Percentiles rank a stretch among this genome's conserved stretches.
Evolutionary conservation across 2,797 vertebrate species (phyloP).

Genomic region (Micrastur ruficollis): DNA sequence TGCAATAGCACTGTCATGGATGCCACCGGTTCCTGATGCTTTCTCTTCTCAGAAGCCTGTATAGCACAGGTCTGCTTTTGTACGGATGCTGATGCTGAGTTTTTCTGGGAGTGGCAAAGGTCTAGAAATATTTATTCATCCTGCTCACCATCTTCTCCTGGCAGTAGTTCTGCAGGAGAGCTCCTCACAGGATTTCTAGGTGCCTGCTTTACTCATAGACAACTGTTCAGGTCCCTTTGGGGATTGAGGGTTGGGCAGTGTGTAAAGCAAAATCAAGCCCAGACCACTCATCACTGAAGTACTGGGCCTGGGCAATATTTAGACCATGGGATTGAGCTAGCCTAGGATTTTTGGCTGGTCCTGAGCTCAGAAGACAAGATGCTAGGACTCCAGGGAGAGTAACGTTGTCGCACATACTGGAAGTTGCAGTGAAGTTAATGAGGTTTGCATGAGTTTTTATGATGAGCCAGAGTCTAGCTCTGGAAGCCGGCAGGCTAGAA

Average conservation of each 20-base stretch:
- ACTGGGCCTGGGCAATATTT: not conserved
- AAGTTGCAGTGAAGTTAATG: not conserved
- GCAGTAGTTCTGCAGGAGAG: not conserved
- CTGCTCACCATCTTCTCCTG: not conserved
- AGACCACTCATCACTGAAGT: not conserved
- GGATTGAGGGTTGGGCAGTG: fast-evolving
- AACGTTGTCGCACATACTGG: not conserved
- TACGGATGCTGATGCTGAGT: not conserved
- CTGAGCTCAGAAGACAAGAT: not conserved
- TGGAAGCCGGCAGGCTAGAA: not conserved
- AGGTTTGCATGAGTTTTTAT: not conserved
- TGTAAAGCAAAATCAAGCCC: not conserved
- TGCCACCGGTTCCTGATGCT: not conserved
- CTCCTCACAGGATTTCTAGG: not conserved
- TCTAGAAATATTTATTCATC: not conserved
- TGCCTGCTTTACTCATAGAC: not conserved
- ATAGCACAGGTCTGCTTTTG: not conserved
- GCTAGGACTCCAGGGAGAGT: not conserved
- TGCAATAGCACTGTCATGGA: not conserved
- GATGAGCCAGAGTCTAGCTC: not conserved
- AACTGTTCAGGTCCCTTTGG: not conserved
- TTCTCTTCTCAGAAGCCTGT: not conserved
- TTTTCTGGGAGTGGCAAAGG: not conserved
- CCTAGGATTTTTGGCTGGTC: not conserved
- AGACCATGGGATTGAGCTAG: not conserved